These are phyloP conservation scores for Cryptotis parvus DNA, from an alignment of 2,113 vertebrate genomes.

Conservation along the genomic window DNA sequence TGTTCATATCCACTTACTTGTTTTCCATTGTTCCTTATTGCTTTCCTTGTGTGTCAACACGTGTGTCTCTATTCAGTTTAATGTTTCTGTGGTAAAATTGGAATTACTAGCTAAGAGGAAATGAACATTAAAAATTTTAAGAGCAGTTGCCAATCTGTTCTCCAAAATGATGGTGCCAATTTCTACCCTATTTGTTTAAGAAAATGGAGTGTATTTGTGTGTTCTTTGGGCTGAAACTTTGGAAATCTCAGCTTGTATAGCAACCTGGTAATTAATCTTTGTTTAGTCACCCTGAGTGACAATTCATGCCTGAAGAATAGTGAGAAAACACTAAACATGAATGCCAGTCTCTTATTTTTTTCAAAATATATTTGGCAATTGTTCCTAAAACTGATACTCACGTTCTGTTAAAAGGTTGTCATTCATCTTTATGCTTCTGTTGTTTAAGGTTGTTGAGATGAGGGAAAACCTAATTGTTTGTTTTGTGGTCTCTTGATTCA, in stretches of 20 bases:
- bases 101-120: background rate
- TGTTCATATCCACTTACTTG: background rate
- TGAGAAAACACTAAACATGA: background rate
- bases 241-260: slow-evolving; percentile 21
- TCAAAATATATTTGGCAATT: slow-evolving; percentile 40
- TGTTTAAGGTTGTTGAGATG: background rate
- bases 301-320: background rate
- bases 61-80: background rate
- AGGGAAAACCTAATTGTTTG: slow-evolving; percentile 5
- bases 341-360: background rate
- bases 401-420: background rate
- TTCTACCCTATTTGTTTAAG: background rate
- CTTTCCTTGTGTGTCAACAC: background rate
- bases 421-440: background rate
- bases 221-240: background rate
- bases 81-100: background rate
- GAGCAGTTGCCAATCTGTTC: background rate
- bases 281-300: slow-evolving; percentile 31
- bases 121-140: background rate
- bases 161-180: background rate
- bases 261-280: slow-evolving; percentile 31
- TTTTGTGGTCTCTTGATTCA: slow-evolving; percentile 33
- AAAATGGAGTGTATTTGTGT: background rate
- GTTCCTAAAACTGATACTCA: background rate
- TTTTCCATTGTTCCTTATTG: background rate